Conservation (phyloP, 2,888 invertebrate genomes). For the Ecliptopera silaceata region DNA sequence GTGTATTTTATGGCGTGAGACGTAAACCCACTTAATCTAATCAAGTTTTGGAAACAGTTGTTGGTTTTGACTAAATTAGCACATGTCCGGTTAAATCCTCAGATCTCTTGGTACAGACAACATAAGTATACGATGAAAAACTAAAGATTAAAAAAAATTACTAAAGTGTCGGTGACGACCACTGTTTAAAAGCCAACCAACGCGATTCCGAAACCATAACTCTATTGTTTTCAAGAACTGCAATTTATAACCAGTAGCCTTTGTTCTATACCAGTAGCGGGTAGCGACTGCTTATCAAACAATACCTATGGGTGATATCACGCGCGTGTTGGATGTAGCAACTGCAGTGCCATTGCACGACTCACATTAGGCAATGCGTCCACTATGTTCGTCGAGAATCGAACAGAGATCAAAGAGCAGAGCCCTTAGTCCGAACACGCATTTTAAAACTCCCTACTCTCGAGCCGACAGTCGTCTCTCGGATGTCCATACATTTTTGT, state of each 20-base stretch:
- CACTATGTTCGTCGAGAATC: too few species aligned
- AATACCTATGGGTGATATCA: conserved; percentile 22
- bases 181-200: too few species aligned
- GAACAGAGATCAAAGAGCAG: too few species aligned
- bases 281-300: conserved; percentile 17
- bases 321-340: conserved; percentile 9
- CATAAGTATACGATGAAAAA: too few species aligned
- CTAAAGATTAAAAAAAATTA: too few species aligned
- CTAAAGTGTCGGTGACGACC: too few species aligned
- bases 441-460: too few species aligned
- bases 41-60: neutral
- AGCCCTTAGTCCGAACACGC: too few species aligned
- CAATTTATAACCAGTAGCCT: conserved; percentile 8
- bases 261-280: conserved; percentile 17
- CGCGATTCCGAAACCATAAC: conserved; percentile 9
- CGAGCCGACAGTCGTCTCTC: too few species aligned
- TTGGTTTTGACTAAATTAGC: neutral
- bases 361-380: too few species aligned
- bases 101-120: too few species aligned
- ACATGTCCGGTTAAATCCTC: neutral
- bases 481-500: too few species aligned
- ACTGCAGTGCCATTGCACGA: neutral
- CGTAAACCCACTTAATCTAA: neutral
- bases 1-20: neutral
- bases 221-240: conserved; percentile 17